Conservation (phyloP, 2,888 invertebrate genomes). For the Seladonia tumulorum region DNA sequence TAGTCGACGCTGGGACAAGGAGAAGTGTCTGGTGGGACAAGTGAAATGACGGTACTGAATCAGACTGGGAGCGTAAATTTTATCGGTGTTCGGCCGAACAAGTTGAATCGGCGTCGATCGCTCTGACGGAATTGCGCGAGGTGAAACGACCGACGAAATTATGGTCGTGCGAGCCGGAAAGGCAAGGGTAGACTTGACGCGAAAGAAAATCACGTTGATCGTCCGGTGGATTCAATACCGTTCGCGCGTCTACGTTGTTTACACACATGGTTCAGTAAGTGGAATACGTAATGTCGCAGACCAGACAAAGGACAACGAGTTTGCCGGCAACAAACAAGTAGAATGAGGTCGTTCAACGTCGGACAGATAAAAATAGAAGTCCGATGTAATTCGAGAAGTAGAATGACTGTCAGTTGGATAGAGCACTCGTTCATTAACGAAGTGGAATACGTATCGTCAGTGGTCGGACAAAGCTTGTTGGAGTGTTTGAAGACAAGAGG, state of each 20-base stretch:
- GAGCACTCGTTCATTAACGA: not conserved
- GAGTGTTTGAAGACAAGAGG: not conserved
- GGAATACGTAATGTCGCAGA: not conserved
- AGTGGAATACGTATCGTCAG: not conserved
- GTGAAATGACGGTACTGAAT: not conserved
- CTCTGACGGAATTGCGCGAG: not conserved
- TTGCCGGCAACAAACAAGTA: not conserved
- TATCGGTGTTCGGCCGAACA: not conserved
- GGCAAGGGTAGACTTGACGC: not conserved
- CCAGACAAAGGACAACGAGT: not conserved
- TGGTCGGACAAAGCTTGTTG: not conserved
- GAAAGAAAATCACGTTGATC: not conserved
- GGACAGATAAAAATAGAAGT: not conserved
- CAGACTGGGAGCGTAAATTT: not conserved
- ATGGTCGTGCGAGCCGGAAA: not conserved
- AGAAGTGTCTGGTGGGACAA: not conserved
- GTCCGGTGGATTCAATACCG: not conserved
- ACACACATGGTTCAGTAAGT: not conserved
- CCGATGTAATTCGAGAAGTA: not conserved
- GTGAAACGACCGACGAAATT: not conserved
- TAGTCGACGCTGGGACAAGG: not conserved
- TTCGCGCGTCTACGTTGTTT: not conserved
- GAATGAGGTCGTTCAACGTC: not conserved
- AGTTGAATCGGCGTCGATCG: not conserved
- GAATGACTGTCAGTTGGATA: not conserved